Conservation (phyloP, 2,113 vertebrate genomes). For the Dinomys branickii region DNA sequence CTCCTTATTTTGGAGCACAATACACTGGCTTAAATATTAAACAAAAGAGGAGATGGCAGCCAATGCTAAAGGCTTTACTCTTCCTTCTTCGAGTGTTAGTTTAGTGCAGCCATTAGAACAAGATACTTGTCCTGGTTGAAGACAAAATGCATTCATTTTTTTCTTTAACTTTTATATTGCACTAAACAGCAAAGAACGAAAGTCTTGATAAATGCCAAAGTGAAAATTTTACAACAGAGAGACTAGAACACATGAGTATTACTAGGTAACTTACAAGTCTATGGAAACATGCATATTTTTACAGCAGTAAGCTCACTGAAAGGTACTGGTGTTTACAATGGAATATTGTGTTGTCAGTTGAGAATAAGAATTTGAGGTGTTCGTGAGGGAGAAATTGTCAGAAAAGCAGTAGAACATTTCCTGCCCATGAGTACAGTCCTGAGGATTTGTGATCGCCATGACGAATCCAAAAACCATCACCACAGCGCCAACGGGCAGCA, state of each 20-base stretch:
- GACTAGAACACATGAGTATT: conserved; percentile 40
- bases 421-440: conserved; percentile 93
- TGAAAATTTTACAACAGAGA: conserved; percentile 14
- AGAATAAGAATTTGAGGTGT: conserved; percentile 80
- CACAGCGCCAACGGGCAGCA: conserved; percentile 90
- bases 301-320: neutral
- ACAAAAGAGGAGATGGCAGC: neutral
- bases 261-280: neutral
- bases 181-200: conserved; percentile 45
- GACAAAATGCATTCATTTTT: neutral
- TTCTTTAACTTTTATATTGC: conserved; percentile 27
- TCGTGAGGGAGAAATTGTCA: conserved; percentile 86
- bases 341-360: conserved; percentile 46
- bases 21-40: neutral
- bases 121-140: neutral
- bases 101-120: neutral
- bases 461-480: conserved; percentile 92
- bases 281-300: conserved; percentile 46
- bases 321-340: conserved; percentile 31
- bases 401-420: conserved; percentile 95
- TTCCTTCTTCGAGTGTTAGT: conserved; percentile 23
- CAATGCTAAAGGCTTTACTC: neutral
- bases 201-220: conserved; percentile 29
- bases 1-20: conserved; percentile 22
- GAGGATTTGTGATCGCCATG: conserved; percentile 89